phyloP scores from a whole-genome alignment of 2,888 invertebrate species.

The Tetanocera ferruginea region DNA sequence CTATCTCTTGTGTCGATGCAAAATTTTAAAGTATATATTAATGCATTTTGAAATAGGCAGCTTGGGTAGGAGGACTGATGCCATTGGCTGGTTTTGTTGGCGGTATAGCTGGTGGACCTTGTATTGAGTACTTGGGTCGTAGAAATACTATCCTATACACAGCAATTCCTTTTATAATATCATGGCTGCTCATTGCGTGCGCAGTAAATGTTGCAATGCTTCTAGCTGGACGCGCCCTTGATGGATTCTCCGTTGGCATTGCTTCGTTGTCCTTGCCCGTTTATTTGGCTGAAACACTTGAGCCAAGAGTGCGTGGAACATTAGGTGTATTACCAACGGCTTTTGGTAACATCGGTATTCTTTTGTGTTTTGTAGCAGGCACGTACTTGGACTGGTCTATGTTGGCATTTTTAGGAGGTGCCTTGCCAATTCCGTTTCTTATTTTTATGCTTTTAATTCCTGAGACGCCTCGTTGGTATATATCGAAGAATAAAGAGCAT shows the following conservation, averaged over 20 bases:
- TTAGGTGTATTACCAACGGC: conserved; percentile 90
- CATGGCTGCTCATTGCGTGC: conserved; percentile 86
- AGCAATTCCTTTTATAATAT: conserved; percentile 83
- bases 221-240: conserved; percentile 83
- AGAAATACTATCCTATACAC: conserved; percentile 83
- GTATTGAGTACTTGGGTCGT: conserved; percentile 86
- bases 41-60: conserved; percentile 73
- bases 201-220: conserved; percentile 82
- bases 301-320: conserved; percentile 91
- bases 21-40: background rate
- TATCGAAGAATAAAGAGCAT: conserved; percentile 81
- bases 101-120: conserved; percentile 86
- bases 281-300: conserved; percentile 93
- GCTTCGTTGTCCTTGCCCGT: conserved; percentile 90
- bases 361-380: conserved; percentile 84
- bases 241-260: conserved; percentile 90
- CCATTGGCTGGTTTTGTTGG: conserved; percentile 88
- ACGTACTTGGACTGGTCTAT: conserved; percentile 84
- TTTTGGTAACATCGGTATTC: conserved; percentile 84
- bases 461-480: conserved; percentile 93
- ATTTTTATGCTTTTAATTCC: conserved; percentile 86
- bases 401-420: conserved; percentile 83
- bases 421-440: conserved; percentile 83
- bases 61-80: conserved; percentile 92
- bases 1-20: too few relatives aligned